Percentiles rank a stretch among this genome's conserved stretches.
Evolutionary conservation across 2,113 vertebrate species (phyloP).

Genomic region (Peromyscus leucopus): DNA sequence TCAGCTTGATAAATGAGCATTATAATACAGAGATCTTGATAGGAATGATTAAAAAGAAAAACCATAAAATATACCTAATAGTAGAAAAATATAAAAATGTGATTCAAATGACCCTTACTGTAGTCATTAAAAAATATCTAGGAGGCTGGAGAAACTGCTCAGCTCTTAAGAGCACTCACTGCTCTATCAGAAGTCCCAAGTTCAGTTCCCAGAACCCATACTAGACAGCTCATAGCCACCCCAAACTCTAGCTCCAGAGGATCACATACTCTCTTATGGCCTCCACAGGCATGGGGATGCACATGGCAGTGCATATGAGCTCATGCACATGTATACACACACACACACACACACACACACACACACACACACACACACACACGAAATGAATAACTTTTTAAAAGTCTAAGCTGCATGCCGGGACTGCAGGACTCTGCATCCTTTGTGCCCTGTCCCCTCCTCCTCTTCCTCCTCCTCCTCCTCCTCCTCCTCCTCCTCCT

Average conservation of each 20-base stretch:
- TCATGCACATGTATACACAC: not conserved
- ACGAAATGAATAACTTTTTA: not conserved
- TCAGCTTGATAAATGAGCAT: not conserved
- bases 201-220: not conserved
- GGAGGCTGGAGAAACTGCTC: not conserved
- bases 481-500: no score
- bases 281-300: not conserved
- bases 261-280: not conserved
- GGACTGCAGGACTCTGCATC: rapidly evolving
- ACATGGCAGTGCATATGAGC: no score
- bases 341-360: not conserved
- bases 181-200: not conserved
- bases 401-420: not conserved
- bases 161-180: not conserved
- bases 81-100: not conserved
- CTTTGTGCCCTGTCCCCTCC: not conserved
- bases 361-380: not conserved
- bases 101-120: not conserved
- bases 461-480: no score
- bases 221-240: no score
- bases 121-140: not conserved
- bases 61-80: not conserved
- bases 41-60: not conserved
- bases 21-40: not conserved
- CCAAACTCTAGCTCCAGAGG: not conserved